These are phyloP conservation scores for Allacma fusca DNA, from an alignment of 2,888 invertebrate genomes.

Conservation along the genomic window DNA sequence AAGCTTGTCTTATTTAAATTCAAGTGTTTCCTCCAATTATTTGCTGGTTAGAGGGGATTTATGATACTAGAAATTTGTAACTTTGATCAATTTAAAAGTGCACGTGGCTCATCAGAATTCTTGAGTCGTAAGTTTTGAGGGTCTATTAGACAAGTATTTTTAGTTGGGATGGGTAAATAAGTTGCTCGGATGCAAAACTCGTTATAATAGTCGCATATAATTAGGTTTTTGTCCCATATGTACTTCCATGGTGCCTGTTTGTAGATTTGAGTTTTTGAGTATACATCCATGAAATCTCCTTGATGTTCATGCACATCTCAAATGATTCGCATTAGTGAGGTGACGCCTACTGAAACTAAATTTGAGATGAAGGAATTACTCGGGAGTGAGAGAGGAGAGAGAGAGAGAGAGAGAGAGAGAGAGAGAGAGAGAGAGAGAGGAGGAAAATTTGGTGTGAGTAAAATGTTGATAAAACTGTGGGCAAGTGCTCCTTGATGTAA, in stretches of 20 bases:
- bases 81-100: too few relatives aligned
- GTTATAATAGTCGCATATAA: too few relatives aligned
- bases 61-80: too few relatives aligned
- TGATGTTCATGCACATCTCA: background rate
- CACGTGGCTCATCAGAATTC: too few relatives aligned
- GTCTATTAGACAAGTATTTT: slow-evolving; percentile 30
- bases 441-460: background rate
- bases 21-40: too few relatives aligned
- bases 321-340: slow-evolving; percentile 31
- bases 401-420: background rate
- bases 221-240: too few relatives aligned
- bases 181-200: too few relatives aligned
- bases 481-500: slow-evolving; percentile 32
- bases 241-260: too few relatives aligned
- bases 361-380: background rate
- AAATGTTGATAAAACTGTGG: background rate
- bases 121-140: background rate
- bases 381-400: too few relatives aligned
- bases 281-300: background rate
- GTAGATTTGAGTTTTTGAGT: background rate
- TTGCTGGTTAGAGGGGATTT: too few relatives aligned
- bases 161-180: background rate
- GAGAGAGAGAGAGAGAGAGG: background rate
- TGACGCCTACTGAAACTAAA: slow-evolving; percentile 33
- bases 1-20: too few relatives aligned